Conservation (phyloP, 1,140 invertebrate species). For the Rhopalosiphum padi region DNA sequence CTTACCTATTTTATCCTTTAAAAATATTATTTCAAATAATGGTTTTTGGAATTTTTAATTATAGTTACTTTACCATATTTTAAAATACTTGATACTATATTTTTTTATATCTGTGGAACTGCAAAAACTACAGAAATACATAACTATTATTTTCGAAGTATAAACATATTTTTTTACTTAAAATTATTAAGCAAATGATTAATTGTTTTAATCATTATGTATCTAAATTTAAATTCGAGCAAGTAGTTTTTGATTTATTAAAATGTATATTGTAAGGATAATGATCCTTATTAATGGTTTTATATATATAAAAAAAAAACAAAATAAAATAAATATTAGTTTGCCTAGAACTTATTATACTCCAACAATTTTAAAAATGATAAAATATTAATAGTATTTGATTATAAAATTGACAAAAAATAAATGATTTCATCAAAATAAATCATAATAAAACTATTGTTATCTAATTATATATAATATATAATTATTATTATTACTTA, state of each 20-base stretch:
- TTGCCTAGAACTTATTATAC: background rate
- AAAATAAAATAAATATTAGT: background rate
- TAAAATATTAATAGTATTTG: background rate
- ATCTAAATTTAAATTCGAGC: too few species aligned
- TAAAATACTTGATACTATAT: background rate
- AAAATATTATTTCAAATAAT: too few species aligned
- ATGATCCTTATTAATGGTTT: background rate
- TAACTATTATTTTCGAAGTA: too few species aligned
- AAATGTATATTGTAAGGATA: background rate
- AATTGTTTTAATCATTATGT: too few species aligned
- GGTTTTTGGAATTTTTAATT: background rate
- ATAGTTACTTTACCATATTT: background rate
- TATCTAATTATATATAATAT: background rate
- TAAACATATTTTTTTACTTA: too few species aligned
- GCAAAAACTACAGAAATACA: background rate
- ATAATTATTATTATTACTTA: too few species aligned
- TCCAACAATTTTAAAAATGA: background rate
- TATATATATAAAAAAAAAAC: background rate
- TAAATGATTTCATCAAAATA: background rate
- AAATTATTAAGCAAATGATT: too few species aligned
- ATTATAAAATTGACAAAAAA: background rate
- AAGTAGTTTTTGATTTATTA: too few species aligned
- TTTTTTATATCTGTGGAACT: background rate
- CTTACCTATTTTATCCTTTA: too few species aligned
- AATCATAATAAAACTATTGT: background rate